These are phyloP conservation scores for Leguminivora glycinivorella DNA, from an alignment of 1,140 invertebrate genomes.

Conservation along the genomic window DNA sequence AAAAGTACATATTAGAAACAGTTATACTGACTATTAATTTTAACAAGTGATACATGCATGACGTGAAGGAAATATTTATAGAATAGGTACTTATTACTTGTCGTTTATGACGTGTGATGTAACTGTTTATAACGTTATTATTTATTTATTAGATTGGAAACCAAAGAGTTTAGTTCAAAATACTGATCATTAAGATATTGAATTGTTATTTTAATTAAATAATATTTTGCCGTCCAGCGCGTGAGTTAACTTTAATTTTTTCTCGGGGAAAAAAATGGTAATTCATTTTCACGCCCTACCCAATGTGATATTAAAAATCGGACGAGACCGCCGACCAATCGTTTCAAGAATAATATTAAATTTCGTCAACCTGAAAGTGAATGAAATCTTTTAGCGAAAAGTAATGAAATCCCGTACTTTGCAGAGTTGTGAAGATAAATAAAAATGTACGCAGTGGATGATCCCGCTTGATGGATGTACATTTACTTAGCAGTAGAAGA, in stretches of 20 bases:
- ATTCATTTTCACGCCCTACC: background rate
- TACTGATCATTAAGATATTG: no score
- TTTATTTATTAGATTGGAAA: no score
- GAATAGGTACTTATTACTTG: no score
- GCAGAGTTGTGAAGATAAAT: constrained; percentile 29
- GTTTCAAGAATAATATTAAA: constrained; percentile 12
- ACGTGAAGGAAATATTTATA: no score
- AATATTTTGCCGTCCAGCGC: background rate
- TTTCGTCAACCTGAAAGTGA: constrained; percentile 21
- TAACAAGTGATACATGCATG: no score
- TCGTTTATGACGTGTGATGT: no score
- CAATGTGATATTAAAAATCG: constrained; percentile 11
- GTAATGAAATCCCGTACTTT: constrained; percentile 8
- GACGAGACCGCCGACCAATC: constrained; percentile 1
- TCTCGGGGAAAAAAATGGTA: background rate
- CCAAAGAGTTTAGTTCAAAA: no score
- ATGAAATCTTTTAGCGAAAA: constrained; percentile 22
- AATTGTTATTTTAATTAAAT: no score
- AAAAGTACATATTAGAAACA: background rate
- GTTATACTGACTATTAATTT: background rate
- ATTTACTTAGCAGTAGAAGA: constrained; percentile 6
- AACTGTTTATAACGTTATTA: no score
- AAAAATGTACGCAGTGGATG: constrained; percentile 44
- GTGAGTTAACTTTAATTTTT: background rate
- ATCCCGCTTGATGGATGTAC: constrained; percentile 41